Base-by-base conservation (phyloP, 2,888 invertebrate genomes). In the Xylota sylvarum region DNA sequence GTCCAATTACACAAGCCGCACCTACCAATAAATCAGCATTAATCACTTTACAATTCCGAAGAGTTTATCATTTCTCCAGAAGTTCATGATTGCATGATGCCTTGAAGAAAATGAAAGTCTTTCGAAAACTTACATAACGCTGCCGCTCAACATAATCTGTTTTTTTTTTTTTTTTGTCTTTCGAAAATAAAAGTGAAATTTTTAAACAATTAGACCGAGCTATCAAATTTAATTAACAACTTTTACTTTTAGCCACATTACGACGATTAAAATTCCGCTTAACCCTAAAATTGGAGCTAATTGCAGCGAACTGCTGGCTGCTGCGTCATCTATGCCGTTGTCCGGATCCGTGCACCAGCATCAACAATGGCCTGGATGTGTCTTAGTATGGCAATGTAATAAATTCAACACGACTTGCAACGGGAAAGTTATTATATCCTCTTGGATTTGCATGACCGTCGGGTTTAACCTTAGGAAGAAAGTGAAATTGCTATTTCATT, bases 161-260 rank as follows among this genome's bases (percentile, higher is more conserved):
- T 62, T 27, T 48, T 9, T 9, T 37, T 60, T n/a, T 27, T 56
- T 70, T 50, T 62, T 27, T 48, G n/a, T 9, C 46, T 60, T n/a
- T 27, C 27, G 32, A 30, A 65, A 77, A 55, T 43, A 78, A 85
- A 81, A 85, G 85, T 85, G 81, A 85, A 85, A 81, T 76, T 76
- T 70, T 0, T 3, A 23, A 30, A 46, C 50, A 76, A 52, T 80
- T 70, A 76, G 64, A 50, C 56, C 10, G 12, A 32, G 17, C 46
- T 50, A 72, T 81, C 76, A 81, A 85, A 85, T 81, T 80, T 65
- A 76, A 81, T 85, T 85, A 76, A 60, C 85, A 81, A 85, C 85
- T 85, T 85, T 85, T 85, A 85, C 85, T 76, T 81, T 74, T 65
- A 70, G 50, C 10, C 64, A 50, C 30, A 46, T 60, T 32, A 65